Evolutionary conservation across 1,140 invertebrate genomes (phyloP), one percentile per base, ranked within the genome.

Genomic region (Bombyx mandarina): DNA sequence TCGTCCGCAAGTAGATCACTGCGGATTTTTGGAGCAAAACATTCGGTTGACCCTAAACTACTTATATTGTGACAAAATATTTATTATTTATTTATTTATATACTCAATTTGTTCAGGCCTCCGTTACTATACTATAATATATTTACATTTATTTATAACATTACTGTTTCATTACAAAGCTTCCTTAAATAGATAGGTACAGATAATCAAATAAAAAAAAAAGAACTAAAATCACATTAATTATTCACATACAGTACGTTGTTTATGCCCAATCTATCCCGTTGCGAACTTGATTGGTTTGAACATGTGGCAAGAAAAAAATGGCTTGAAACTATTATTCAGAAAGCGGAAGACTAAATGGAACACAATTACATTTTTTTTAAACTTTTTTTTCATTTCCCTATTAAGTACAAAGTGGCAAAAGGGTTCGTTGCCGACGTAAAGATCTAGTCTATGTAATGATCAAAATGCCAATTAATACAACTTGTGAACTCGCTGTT

Each of bases 111-210:
- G 63, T 76, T 79, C 79, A 85, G 79, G 78, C 82, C 78, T 73
- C 67, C 78, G 63, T 77, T 78, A 56, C 75, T 65, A 56, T 47
- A 56, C 61, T 63, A 65, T 58, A 46, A 67, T 82, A 67, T 83
- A 84, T 84, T 81, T 84, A 84, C 81, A 84, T 75, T 75, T 71
- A 18, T 49, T 42, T 49, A 43, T 72, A 35, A 52, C 68, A 63
- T 62, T 57, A 58, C 66, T 60, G 57, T 61, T 66, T 65, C 62
- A 64, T 61, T 66, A 63, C 65, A 7, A 79, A 76, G 70, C 69
- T 66, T 69, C 59, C 48, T 49, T 49, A 49, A 7, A 49, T n/a
- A 7, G n/a, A 18, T 18, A 22, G 12, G 48, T 49, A 49, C 48
- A 49, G 22, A 18, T 49, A 18, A 35, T 35, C 26, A 35, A 35